These are phyloP conservation scores for Tetraodon nigroviridis DNA, from an alignment of 2,113 vertebrate species.

Conservation along the genomic window DNA sequence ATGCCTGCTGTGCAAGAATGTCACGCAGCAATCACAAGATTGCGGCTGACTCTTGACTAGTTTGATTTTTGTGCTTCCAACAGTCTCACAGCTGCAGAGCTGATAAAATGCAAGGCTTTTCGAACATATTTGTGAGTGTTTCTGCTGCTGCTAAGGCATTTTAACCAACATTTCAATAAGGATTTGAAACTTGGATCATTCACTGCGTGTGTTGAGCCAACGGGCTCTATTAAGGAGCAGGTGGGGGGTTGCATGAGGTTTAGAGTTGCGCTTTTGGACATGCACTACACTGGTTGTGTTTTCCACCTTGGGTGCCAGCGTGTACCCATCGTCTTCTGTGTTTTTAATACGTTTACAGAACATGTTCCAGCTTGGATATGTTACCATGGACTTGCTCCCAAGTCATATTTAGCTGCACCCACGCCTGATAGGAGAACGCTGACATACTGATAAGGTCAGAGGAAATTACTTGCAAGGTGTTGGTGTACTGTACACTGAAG, in stretches of 20 bases:
- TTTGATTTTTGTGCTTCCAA: conserved; percentile 1
- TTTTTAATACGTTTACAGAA: conserved; percentile 23
- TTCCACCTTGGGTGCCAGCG: conserved; percentile 56
- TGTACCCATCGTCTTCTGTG: conserved; percentile 44
- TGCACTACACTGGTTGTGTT: conserved; percentile 42
- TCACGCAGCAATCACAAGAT: conserved; percentile 21
- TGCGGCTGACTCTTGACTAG: conserved; percentile 2
- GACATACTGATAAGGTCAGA: conserved; percentile 49
- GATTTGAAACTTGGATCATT: conserved; percentile 10
- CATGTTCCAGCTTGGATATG: conserved; percentile 33
- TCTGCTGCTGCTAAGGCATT: neutral
- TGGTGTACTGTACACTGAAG: too few species aligned
- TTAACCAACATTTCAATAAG: too few species aligned
- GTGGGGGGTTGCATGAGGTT: conserved; percentile 23
- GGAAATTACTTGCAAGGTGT: too few species aligned
- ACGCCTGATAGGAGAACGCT: conserved; percentile 38
- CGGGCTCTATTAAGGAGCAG: conserved; percentile 30
- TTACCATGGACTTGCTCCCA: conserved; percentile 23
- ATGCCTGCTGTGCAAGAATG: conserved; percentile 17
- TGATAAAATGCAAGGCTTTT: too few species aligned
- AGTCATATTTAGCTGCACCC: conserved; percentile 42
- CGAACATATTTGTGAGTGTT: neutral
- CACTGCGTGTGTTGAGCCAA: conserved; percentile 18
- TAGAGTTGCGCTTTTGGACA: conserved; percentile 58
- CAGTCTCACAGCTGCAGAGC: neutral